These are phyloP conservation scores for Trematomus loennbergii DNA, from an alignment of 2,113 vertebrate genomes.

Conservation along the genomic window DNA sequence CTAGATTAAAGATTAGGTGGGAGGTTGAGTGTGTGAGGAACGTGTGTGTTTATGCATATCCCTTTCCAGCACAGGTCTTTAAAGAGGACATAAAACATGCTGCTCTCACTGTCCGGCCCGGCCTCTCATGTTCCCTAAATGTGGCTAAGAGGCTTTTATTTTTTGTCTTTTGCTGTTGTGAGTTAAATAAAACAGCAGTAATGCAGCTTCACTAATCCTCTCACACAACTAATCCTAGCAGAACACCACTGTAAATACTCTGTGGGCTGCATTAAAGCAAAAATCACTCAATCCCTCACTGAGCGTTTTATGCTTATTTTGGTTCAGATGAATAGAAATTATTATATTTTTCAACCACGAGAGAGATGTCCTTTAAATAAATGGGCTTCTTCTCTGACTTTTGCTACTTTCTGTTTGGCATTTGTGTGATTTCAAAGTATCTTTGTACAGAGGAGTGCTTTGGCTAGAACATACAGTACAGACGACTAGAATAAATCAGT, in stretches of 20 bases:
- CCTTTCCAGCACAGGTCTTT: conserved; percentile 34
- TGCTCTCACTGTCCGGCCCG: conserved; percentile 60
- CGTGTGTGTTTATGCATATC: background rate
- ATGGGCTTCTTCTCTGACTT: conserved; percentile 16
- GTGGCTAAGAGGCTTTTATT: conserved; percentile 82
- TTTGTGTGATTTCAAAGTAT: background rate
- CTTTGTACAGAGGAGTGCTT: conserved; percentile 5
- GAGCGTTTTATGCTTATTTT: conserved; percentile 76
- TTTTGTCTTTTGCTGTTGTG: conserved; percentile 82
- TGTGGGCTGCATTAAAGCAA: conserved; percentile 75
- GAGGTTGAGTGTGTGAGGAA: conserved; percentile 31
- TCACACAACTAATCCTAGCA: conserved; percentile 83
- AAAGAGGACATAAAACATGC: conserved; percentile 65
- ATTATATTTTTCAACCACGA: conserved; percentile 52
- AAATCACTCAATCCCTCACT: conserved; percentile 80
- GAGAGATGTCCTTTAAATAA: conserved; percentile 50
- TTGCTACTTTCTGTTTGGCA: conserved; percentile 10
- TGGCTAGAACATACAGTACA: conserved; percentile 6
- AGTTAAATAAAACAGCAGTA: conserved; percentile 84
- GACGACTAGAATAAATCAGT: conserved; percentile 29
- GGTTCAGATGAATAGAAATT: conserved; percentile 74
- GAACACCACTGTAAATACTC: conserved; percentile 82
- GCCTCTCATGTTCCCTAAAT: conserved; percentile 78
- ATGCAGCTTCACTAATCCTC: conserved; percentile 84
- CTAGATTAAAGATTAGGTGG: conserved; percentile 75